phyloP scores from a whole-genome alignment of 2,797 vertebrate species.

The Lutjanus campechanus region DNA sequence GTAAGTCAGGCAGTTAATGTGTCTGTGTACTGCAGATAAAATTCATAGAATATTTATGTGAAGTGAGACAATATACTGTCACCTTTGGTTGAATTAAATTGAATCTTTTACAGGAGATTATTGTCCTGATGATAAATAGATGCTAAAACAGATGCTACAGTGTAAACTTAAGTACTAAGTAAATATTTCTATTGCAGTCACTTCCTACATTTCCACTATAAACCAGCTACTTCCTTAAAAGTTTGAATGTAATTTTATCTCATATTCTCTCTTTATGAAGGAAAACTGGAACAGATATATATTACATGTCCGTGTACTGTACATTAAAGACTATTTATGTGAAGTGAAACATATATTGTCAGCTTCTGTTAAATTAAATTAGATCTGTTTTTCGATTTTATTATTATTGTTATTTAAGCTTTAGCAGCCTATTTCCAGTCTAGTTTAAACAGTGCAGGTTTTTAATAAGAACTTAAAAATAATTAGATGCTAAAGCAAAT shows the following conservation, averaged over 20 bases:
- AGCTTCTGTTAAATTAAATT: no score
- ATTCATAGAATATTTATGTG: not conserved
- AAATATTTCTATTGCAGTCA: not conserved
- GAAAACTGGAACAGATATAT: not conserved
- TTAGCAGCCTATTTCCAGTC: no score
- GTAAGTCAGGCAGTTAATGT: not conserved
- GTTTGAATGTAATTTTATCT: not conserved
- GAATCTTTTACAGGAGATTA: not conserved
- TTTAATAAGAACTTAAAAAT: not conserved
- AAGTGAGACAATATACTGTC: not conserved
- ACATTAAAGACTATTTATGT: no score
- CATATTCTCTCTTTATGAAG: not conserved
- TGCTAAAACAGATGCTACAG: not conserved
- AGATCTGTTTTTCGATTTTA: no score
- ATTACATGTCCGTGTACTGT: no score
- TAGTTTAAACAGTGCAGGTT: no score
- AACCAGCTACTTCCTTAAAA: not conserved
- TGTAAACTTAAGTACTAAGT: not conserved
- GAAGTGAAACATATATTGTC: no score
- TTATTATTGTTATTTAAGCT: no score
- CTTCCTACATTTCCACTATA: not conserved
- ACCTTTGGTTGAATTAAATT: not conserved
- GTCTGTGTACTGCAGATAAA: not conserved
- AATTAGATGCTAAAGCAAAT: not conserved
- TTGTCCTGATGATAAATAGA: not conserved